Conservation (phyloP, 2,797 vertebrate genomes). For the Sebastes minor region DNA sequence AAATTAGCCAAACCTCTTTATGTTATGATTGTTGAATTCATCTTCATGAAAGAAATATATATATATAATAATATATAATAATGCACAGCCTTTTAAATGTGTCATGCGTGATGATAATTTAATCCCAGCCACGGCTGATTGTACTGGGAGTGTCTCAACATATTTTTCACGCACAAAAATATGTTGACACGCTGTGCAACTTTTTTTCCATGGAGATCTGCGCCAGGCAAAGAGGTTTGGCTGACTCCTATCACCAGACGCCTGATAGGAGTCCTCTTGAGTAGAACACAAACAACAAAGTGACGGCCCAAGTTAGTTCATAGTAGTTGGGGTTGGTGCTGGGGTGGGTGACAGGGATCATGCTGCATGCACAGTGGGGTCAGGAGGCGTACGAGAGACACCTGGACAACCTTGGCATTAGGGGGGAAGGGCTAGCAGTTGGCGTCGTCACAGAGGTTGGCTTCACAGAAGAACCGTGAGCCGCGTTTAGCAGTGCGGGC, state of each 20-base stretch:
- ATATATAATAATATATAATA: background rate
- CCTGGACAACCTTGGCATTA: conserved; percentile 85
- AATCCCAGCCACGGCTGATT: conserved; percentile 12
- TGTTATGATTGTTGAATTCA: conserved; percentile 2
- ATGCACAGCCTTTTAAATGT: conserved; percentile 34
- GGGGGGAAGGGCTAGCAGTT: conserved; percentile 90
- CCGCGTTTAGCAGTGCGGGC: conserved; percentile 98
- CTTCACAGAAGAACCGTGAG: conserved; percentile 98
- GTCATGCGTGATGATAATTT: conserved; percentile 53
- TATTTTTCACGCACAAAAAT: conserved; percentile 49
- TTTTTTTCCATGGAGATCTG: conserved; percentile 3
- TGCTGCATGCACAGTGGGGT: conserved; percentile 78
- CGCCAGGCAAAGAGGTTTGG: conserved; percentile 77
- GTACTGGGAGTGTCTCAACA: conserved; percentile 20
- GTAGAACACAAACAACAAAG: conserved; percentile 52
- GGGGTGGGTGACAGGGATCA: conserved; percentile 58
- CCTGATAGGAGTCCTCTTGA: conserved; percentile 56
- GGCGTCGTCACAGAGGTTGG: conserved; percentile 96
- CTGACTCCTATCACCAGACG: conserved; percentile 64
- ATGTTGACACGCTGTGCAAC: conserved; percentile 28
- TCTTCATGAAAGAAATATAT: conserved; percentile 22
- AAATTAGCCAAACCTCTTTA: conserved; percentile 76
- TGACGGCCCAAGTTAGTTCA: conserved; percentile 74
- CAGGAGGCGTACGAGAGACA: conserved; percentile 73
- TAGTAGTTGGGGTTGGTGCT: conserved; percentile 28